These are phyloP conservation scores for Azorinus chamasolen DNA, from an alignment of 2,888 invertebrate species.

Conservation along the genomic window DNA sequence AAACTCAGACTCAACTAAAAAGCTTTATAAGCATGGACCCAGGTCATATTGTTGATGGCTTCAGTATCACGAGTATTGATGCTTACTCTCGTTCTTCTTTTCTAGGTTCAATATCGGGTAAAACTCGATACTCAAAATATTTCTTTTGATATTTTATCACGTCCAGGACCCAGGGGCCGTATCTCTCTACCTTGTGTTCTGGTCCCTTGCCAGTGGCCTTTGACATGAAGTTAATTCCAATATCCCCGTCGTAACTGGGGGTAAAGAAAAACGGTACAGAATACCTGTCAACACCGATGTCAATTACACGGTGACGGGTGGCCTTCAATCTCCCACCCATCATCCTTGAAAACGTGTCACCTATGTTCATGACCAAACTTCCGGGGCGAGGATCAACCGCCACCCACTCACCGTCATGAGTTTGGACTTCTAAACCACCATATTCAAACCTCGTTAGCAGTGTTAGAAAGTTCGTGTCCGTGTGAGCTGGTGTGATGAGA, in stretches of 20 bases:
- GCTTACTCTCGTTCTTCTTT: neutral
- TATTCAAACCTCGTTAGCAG: conserved; percentile 67
- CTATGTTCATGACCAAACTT: conserved; percentile 75
- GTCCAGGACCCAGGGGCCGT: conserved; percentile 63
- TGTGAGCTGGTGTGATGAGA: conserved; percentile 69
- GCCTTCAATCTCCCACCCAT: conserved; percentile 71
- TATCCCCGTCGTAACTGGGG: conserved; percentile 68
- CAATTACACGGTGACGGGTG: conserved; percentile 71
- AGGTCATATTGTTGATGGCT: too few relatives aligned
- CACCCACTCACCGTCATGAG: conserved; percentile 60
- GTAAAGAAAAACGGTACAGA: conserved; percentile 75
- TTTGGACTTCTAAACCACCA: conserved; percentile 64
- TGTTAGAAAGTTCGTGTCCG: conserved; percentile 72
- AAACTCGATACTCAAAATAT: conserved; percentile 60
- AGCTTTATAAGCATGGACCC: too few relatives aligned
- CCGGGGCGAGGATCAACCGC: conserved; percentile 67
- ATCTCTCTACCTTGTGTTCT: conserved; percentile 59
- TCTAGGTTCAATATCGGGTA: conserved; percentile 56
- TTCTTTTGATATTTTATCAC: conserved; percentile 61
- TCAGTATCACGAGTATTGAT: too few relatives aligned
- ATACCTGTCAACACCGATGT: conserved; percentile 64
- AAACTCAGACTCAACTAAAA: too few relatives aligned
- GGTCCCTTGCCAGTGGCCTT: conserved; percentile 53
- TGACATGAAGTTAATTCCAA: conserved; percentile 67
- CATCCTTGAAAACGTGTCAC: conserved; percentile 72